Percentiles rank a stretch among this genome's conserved stretches.
phyloP scores from a whole-genome alignment of 2,113 vertebrate genomes.

The Caranx ignobilis region DNA sequence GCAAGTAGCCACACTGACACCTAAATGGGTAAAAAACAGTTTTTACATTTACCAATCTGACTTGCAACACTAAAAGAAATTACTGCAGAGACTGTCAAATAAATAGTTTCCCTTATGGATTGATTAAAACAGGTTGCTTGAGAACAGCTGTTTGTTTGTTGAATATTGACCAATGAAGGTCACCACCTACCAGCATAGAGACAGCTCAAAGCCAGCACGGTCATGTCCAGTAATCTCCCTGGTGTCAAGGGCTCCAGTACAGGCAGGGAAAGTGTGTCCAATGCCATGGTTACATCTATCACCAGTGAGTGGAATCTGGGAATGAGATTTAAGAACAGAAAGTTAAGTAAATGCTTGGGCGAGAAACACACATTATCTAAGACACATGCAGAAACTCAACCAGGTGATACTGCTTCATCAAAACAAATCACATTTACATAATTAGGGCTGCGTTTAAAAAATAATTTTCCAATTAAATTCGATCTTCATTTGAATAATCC shows the following conservation, averaged over 20 bases:
- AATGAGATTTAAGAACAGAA: not conserved
- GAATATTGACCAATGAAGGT: not conserved
- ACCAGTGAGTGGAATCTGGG: slow-evolving; percentile 96
- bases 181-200: slow-evolving; percentile 92
- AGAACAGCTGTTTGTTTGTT: not conserved
- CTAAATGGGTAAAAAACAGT: slow-evolving; percentile 69
- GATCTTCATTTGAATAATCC: too few species aligned
- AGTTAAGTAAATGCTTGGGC: not conserved
- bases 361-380: not conserved
- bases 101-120: not conserved
- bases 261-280: slow-evolving; percentile 96
- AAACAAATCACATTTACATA: not conserved
- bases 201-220: slow-evolving; percentile 97
- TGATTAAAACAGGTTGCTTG: not conserved
- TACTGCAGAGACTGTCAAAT: not conserved
- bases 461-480: too few species aligned
- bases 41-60: not conserved
- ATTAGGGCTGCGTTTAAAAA: too few species aligned
- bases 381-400: not conserved
- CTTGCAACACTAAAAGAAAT: not conserved
- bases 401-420: not conserved
- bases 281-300: slow-evolving; percentile 98
- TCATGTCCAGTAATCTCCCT: slow-evolving; percentile 94
- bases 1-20: slow-evolving; percentile 97
- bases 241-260: slow-evolving; percentile 96